Percentiles rank a stretch among this genome's conserved stretches.
These are phyloP conservation scores for Phlogophora meticulosa DNA, from an alignment of 2,888 invertebrate species.

Conservation along the genomic window DNA sequence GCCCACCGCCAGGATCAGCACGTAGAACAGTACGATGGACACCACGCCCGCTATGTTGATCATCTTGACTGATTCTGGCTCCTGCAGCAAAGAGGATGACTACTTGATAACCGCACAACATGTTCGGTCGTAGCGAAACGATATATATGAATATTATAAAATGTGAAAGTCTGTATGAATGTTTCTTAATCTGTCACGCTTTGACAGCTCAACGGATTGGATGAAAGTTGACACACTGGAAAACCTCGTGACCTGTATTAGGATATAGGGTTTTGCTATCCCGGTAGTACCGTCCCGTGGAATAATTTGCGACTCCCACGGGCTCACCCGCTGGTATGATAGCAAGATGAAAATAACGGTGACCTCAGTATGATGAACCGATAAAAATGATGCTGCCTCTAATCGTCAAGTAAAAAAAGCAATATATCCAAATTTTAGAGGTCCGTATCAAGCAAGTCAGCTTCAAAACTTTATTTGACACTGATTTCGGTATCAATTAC, in stretches of 20 bases:
- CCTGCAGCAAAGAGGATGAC: slow-evolving; percentile 32
- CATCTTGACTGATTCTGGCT: slow-evolving; percentile 90
- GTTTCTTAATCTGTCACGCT: no score
- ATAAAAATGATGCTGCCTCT: not conserved
- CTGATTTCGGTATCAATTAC: not conserved
- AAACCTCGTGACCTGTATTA: no score
- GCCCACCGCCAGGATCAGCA: slow-evolving; percentile 98
- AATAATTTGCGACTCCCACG: no score
- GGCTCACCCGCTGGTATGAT: no score
- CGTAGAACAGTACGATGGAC: slow-evolving; percentile 98
- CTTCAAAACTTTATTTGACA: not conserved
- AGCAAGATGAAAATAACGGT: not conserved
- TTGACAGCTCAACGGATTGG: no score
- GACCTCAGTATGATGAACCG: not conserved
- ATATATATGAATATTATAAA: no score
- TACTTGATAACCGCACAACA: not conserved
- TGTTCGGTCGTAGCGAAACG: not conserved
- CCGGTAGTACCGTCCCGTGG: no score
- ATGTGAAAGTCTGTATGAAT: no score
- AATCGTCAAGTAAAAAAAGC: not conserved
- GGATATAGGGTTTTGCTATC: no score
- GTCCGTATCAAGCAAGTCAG: no score
- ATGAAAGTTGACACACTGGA: no score
- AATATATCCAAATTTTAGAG: not conserved
- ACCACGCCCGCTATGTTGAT: slow-evolving; percentile 98